Evolutionary conservation across 2,113 vertebrate genomes (phyloP).

Genomic region (Paramisgurnus dabryanus): DNA sequence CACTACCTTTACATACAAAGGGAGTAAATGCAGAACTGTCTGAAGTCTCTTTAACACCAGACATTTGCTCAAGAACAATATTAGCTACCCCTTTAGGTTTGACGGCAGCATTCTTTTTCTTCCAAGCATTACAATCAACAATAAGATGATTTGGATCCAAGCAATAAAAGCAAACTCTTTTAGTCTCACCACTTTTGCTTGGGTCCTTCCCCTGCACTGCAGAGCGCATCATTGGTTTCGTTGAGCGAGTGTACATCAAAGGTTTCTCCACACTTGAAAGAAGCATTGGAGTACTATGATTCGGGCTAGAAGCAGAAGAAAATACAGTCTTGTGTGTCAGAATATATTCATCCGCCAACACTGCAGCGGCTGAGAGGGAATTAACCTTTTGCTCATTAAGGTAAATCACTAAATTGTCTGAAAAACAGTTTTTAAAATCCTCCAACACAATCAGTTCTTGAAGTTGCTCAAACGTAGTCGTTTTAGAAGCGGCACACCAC

Average conservation of each 20-base stretch:
- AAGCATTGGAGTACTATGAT: too few relatives aligned
- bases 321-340: too few relatives aligned
- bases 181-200: not conserved
- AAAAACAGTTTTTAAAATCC: slow-evolving; percentile 28
- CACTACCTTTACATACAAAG: slow-evolving; percentile 19
- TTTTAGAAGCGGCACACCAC: slow-evolving; percentile 17
- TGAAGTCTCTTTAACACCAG: not conserved
- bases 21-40: not conserved
- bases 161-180: slow-evolving; percentile 14
- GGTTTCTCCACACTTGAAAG: not conserved
- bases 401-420: not conserved
- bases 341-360: too few relatives aligned
- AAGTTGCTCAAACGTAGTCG: not conserved
- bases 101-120: not conserved
- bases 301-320: not conserved
- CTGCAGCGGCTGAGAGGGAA: too few relatives aligned
- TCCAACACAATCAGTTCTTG: slow-evolving; percentile 23
- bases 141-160: not conserved
- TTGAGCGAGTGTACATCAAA: not conserved
- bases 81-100: not conserved
- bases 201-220: not conserved
- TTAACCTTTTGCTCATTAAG: slow-evolving; percentile 3
- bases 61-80: not conserved
- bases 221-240: too few relatives aligned
- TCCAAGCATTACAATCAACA: slow-evolving; percentile 3